Evolutionary conservation across 2,797 vertebrate species (phyloP), one percentile per base, ranked within the genome.

Genomic region (Loris lydekkerianus): DNA sequence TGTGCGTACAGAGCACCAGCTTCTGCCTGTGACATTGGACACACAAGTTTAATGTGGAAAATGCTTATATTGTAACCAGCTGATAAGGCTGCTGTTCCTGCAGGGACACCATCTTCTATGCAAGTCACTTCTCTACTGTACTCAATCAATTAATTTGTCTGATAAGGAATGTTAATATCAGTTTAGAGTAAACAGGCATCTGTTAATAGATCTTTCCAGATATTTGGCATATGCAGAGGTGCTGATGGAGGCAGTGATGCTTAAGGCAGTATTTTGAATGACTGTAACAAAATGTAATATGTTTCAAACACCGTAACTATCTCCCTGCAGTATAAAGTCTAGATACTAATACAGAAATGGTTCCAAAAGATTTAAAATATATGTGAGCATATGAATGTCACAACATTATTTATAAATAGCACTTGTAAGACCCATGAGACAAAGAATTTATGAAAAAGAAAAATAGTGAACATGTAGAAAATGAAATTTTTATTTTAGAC

Each of bases 101-200:
- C 40, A 96, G 89, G 80, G 27, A 70, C 29, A 61, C 1, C 15
- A 78, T 94, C 40, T 70, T 80, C 80, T n/a, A n/a, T 86, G 81
- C 81, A 63, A 94, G 80, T 86, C 94, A 86, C 65, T 83, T 84
- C 37, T 67, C 49, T 81, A 49, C 46, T 86, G 10, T 76, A 89
- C 31, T 94, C 86, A 95, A 95, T 95, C 95, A 97, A 95, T 94
- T 97, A 97, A 95, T 95, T 94, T 73, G 46, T 23, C 69, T 93
- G 92, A 96, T 95, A 97, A 92, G 76, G 58, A 84, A 94, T 76
- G 93, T 90, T 97, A 97, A 95, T 95, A 92, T 93, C 37, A 85
- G 27, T 89, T 93, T 95, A 93, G 70, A 95, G 83, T 87, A 93
- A 96, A 80, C n/a, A 94, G 89, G 53, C 84, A 72, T 93, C 94